A percentile compares a stretch with the other conserved stretches of the same genome.
phyloP scores from a whole-genome alignment of 2,888 invertebrate species.

The Campaea margaritaria region DNA sequence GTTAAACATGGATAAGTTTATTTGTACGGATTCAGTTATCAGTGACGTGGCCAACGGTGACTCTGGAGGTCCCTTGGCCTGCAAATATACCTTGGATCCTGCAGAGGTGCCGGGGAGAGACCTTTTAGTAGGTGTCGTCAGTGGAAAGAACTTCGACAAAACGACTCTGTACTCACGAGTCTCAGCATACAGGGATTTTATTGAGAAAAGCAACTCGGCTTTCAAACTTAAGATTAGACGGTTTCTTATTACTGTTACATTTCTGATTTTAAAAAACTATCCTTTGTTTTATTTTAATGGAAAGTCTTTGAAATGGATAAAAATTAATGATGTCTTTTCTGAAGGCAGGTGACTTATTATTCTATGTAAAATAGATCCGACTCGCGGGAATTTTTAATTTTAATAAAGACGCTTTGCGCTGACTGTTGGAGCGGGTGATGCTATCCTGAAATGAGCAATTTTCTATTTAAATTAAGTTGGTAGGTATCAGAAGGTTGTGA shows the following conservation, averaged over 20 bases:
- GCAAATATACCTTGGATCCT: conserved; percentile 52
- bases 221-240: conserved; percentile 29
- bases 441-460: conserved; percentile 6
- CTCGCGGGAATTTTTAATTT: conserved; percentile 28
- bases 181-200: conserved; percentile 51
- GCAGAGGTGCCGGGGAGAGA: conserved; percentile 45
- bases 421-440: conserved; percentile 1
- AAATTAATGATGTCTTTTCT: conserved; percentile 15
- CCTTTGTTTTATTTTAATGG: conserved; percentile 50
- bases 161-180: conserved; percentile 58
- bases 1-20: conserved; percentile 60
- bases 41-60: conserved; percentile 63
- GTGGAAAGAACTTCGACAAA: conserved; percentile 68
- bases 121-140: conserved; percentile 65
- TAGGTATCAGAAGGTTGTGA: neutral
- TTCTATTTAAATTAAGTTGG: conserved; percentile 6
- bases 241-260: conserved; percentile 47
- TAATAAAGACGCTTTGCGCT: neutral
- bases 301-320: conserved; percentile 35
- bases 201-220: conserved; percentile 37
- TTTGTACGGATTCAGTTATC: conserved; percentile 56
- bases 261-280: conserved; percentile 55
- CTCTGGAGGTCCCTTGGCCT: conserved; percentile 70
- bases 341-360: conserved; percentile 46
- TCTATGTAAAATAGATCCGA: conserved; percentile 48